Evolutionary conservation across 2,888 invertebrate species (phyloP).

Genomic region (Habrosyne pyritoides): DNA sequence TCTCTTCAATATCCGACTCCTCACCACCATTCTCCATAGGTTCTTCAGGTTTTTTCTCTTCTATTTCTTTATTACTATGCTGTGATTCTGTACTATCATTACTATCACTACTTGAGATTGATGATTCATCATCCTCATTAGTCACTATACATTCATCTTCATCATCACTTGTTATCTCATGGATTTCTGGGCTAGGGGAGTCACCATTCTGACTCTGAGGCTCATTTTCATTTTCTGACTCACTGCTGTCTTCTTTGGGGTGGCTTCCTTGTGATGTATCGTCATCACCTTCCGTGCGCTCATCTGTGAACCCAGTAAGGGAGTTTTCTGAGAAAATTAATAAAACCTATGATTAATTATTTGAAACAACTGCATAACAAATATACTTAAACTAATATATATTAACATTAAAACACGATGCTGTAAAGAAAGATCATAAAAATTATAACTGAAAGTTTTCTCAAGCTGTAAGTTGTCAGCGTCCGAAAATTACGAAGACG

Average conservation of each 20-base stretch:
- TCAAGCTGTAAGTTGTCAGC: conserved; percentile 32
- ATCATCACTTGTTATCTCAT: conserved; percentile 83
- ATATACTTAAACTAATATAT: neutral
- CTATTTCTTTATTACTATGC: conserved; percentile 69
- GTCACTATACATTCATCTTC: conserved; percentile 83
- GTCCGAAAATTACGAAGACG: conserved; percentile 61
- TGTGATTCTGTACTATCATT: conserved; percentile 85
- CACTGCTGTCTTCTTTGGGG: conserved; percentile 76
- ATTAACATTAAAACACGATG: conserved; percentile 9
- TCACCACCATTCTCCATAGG: conserved; percentile 78
- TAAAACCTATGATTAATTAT: conserved; percentile 4
- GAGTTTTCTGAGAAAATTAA: conserved; percentile 15
- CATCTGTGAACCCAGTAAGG: conserved; percentile 54
- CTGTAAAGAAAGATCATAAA: conserved; percentile 9
- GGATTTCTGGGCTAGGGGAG: conserved; percentile 73
- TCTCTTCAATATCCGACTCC: conserved; percentile 72
- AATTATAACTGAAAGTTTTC: conserved; percentile 34
- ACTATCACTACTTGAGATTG: conserved; percentile 81
- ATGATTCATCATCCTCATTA: conserved; percentile 77
- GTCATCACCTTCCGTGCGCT: conserved; percentile 78
- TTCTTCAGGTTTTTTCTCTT: conserved; percentile 81
- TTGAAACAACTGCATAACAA: neutral
- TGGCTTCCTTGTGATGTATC: conserved; percentile 79
- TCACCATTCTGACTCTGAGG: conserved; percentile 74
- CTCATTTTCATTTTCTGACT: conserved; percentile 64